Evolutionary conservation across 2,888 invertebrate species (phyloP), one percentile per base, ranked within the genome.

Genomic region (Polydrusus pterygomalis): DNA sequence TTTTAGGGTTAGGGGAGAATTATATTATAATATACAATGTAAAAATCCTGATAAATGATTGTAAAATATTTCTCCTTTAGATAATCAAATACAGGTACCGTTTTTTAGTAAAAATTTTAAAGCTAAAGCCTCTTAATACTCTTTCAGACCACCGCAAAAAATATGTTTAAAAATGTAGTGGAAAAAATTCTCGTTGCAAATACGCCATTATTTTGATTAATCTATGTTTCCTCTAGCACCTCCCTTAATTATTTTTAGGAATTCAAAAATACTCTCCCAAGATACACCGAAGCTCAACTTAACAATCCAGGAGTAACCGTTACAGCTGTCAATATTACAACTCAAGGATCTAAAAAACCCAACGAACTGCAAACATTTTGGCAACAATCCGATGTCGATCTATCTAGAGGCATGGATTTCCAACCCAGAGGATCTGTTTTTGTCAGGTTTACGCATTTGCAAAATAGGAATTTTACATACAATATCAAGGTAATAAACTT

Each of bases 341-440:
- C 90, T 0, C 82, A 88, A 13, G 90, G 89, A 0, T 90, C 84
- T 13, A 68, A 74, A 6, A 9, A 1, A 34, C 80, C 87, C 0
- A 93, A 95, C 87, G 85, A 86, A 0, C 79, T 96, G 47, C 87
- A 88, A 75, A 95, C 95, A 0, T 92, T 92, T 87, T 96, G 96
- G 96, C 93, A 93, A 88, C 92, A 93, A 86, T 93, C 93, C 74
- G 93, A 93, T 62, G 89, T 96, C 78, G 93, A 96, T 83, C 86
- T 96, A 34, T 91, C 93, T 0, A 90, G 95, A 0, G 96, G 96
- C 0, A 90, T 96, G 84, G 96, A 96, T 88, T 96, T 96, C 87
- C 90, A 92, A 10, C 95, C 95, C 0, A 89, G 95, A 0, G 95
- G 95, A 60, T 87, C 91, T 51, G 92, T 95, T 43, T 91, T 82